Evolutionary conservation across 2,888 invertebrate species (phyloP).

Genomic region (Mantis religiosa): DNA sequence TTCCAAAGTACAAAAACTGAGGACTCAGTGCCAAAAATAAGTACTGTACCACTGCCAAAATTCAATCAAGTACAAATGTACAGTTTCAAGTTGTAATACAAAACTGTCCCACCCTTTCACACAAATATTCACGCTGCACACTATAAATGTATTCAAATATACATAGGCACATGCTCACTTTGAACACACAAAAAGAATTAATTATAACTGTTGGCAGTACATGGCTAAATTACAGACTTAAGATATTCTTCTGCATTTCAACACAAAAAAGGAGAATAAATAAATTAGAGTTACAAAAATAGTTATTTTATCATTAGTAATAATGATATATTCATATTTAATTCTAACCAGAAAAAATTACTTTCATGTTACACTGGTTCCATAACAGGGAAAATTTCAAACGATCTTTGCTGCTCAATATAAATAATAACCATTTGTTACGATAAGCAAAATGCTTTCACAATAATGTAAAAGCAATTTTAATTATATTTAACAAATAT

Average conservation of each 20-base stretch:
- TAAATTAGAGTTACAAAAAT: not conserved
- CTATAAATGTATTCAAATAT: not conserved
- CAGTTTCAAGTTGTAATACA: constrained; percentile 6
- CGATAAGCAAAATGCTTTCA: not conserved
- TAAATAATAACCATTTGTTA: not conserved
- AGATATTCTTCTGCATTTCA: not conserved
- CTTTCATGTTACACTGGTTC: not conserved
- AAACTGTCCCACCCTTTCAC: not conserved
- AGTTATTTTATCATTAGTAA: not conserved
- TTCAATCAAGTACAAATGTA: constrained; percentile 9
- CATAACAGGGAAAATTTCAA: not conserved
- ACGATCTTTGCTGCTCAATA: not conserved
- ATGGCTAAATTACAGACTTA: not conserved
- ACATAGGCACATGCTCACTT: not conserved
- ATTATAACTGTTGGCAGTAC: not conserved
- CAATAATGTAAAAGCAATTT: not conserved
- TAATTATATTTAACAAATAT: not conserved
- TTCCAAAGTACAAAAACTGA: constrained; percentile 15
- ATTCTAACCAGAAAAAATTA: not conserved
- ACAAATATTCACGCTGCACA: not conserved
- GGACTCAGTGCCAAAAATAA: constrained; percentile 13
- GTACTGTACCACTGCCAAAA: constrained; percentile 16
- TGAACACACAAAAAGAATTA: not conserved
- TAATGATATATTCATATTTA: not conserved
- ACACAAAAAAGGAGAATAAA: not conserved